Conservation (phyloP, 2,113 vertebrate species). For the Hirundichthys speculiger region DNA sequence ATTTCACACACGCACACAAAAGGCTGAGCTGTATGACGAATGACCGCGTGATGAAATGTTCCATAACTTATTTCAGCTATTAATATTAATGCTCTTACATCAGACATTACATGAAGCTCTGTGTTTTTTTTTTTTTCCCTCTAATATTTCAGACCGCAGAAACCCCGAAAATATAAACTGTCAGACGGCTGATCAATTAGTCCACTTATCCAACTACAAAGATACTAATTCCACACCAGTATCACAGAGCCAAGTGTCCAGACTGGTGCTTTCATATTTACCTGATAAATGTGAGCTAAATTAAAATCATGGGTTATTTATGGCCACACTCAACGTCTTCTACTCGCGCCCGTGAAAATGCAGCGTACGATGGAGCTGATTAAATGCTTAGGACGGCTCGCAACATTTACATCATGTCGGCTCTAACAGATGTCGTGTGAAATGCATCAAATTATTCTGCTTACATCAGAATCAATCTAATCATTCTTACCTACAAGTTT, state of each 20-base stretch:
- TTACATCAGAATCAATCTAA: slow-evolving; percentile 3
- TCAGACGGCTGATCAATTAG: no score
- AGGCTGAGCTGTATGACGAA: no score
- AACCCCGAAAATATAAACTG: no score
- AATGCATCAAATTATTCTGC: slow-evolving; percentile 11
- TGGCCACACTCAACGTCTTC: slow-evolving; percentile 13
- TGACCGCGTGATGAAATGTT: no score
- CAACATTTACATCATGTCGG: slow-evolving; percentile 29
- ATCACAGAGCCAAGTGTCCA: neutral
- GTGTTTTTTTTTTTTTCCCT: no score
- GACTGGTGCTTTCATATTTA: neutral
- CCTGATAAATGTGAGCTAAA: neutral
- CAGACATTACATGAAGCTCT: no score
- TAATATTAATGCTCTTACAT: no score
- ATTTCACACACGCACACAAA: no score
- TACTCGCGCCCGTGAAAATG: neutral
- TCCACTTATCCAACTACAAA: no score
- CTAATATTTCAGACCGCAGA: no score
- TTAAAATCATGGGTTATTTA: slow-evolving; percentile 33
- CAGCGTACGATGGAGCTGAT: slow-evolving; percentile 11
- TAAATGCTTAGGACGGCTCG: slow-evolving; percentile 18
- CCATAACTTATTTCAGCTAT: no score
- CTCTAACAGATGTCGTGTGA: slow-evolving; percentile 9
- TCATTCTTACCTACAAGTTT: neutral
- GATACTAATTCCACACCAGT: neutral